Evolutionary conservation across 2,888 invertebrate genomes (phyloP), one percentile per base, ranked within the genome.

Genomic region (Spodoptera picta): DNA sequence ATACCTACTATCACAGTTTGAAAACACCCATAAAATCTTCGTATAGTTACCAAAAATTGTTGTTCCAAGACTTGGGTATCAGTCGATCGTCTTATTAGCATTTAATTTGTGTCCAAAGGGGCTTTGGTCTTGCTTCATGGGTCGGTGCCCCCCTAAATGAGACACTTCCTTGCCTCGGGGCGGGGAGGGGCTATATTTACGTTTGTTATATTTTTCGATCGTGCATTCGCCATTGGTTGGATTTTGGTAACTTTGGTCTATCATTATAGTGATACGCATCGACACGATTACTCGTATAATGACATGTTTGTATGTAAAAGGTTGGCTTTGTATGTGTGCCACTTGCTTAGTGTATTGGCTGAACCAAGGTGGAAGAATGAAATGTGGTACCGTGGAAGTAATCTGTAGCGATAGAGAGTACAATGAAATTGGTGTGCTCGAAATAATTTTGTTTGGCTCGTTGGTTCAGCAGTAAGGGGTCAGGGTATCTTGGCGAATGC

Each of bases 101-200:
- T 94, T 91, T 94, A 94, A 94, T 93, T 91, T 88, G 89, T 88
- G 87, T 85, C 89, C 88, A 91, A 91, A 90, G 92, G 92, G 91
- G 71, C 69, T 78, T 66, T 60, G 67, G 87, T 81, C 81, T 71
- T 73, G 72, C 76, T 92, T 91, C 90, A 93, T 87, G 94, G 94
- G 90, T 92, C 92, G 94, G 73, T 93, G 93, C 86, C 89, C 92
- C 89, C 90, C 88, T 81, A 93, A 94, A 93, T 90, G 90, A 90
- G 91, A 87, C 86, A 93, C 93, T 93, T 94, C 94, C 93, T 93
- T 80, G 91, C 92, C 89, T 63, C 77, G 77, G 87, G 92, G 87
- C 75, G 79, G 85, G 92, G 91, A 84, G 89, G 90, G 87, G 83
- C 85, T 59, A 73, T 79, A 82, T 84, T 84, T 86, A 84, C 84